Percentiles rank a stretch among this genome's conserved stretches.
Conservation (phyloP, 2,113 vertebrate genomes). For the Pseudopodoces humilis region DNA sequence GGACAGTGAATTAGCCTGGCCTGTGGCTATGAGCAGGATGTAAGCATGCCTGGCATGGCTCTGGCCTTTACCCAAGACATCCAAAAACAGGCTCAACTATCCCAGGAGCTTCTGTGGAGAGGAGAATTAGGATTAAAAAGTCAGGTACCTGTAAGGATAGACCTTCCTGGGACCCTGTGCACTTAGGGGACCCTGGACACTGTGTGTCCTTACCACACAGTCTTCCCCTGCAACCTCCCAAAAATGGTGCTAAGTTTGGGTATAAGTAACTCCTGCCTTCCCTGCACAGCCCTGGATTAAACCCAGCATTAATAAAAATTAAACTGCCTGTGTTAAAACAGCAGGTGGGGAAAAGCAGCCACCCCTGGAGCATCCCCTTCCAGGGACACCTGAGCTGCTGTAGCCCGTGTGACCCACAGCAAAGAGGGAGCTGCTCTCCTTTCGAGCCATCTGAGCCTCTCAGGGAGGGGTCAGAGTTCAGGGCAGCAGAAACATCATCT, state of each 20-base stretch:
- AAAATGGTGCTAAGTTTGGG: not conserved
- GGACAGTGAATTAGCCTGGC: not conserved
- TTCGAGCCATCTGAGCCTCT: not conserved
- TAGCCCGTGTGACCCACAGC: not conserved
- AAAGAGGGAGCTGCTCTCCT: not conserved
- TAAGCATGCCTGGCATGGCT: not conserved
- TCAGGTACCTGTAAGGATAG: not conserved
- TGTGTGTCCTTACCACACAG: not conserved
- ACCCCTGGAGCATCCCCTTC: not conserved
- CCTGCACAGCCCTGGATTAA: not conserved
- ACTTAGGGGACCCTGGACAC: too few relatives aligned
- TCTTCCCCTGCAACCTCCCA: not conserved
- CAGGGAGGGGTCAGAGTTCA: not conserved
- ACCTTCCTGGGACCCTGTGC: not conserved
- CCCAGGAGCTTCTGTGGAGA: not conserved
- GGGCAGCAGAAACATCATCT: not conserved
- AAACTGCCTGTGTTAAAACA: not conserved
- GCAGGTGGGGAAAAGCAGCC: not conserved
- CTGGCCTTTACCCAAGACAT: not conserved
- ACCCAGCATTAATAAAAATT: not conserved
- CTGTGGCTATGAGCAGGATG: not conserved
- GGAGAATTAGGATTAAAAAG: not conserved
- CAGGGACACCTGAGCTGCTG: fast-evolving
- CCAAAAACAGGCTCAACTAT: not conserved
- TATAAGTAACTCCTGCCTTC: not conserved